A percentile compares a stretch with the other conserved stretches of the same genome.
These are phyloP conservation scores for Drosophila pseudotalamancana DNA, from an alignment of 2,888 invertebrate species.

Conservation along the genomic window DNA sequence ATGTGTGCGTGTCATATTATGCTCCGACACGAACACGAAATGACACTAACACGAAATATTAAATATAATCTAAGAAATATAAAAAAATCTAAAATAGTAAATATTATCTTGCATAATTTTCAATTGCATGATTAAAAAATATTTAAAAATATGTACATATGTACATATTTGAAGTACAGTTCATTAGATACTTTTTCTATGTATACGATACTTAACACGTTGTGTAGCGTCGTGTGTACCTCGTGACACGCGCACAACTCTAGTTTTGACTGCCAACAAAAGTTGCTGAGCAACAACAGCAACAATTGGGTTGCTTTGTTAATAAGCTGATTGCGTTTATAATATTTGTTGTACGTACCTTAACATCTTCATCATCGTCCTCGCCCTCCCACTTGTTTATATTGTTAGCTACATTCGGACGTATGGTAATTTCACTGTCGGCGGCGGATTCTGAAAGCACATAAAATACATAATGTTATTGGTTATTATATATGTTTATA, in stretches of 20 bases:
- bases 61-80: neutral
- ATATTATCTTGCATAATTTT: neutral
- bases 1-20: neutral
- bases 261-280: slow-evolving; percentile 36
- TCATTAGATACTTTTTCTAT: no score
- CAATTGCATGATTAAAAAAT: neutral
- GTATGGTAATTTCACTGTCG: slow-evolving; percentile 88
- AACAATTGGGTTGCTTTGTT: slow-evolving; percentile 4
- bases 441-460: slow-evolving; percentile 81
- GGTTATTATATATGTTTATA: slow-evolving; percentile 22
- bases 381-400: slow-evolving; percentile 94
- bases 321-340: slow-evolving; percentile 3
- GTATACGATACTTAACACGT: neutral
- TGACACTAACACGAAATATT: neutral
- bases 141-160: no score
- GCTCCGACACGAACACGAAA: neutral
- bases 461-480: slow-evolving; percentile 16
- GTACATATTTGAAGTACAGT: no score
- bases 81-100: neutral
- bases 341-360: slow-evolving; percentile 87
- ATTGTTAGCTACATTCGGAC: slow-evolving; percentile 86
- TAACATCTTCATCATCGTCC: slow-evolving; percentile 93
- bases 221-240: neutral
- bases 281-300: slow-evolving; percentile 12
- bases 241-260: slow-evolving; percentile 12